These are phyloP conservation scores for Mythimna ferrago DNA, from an alignment of 2,888 invertebrate genomes.

Conservation along the genomic window DNA sequence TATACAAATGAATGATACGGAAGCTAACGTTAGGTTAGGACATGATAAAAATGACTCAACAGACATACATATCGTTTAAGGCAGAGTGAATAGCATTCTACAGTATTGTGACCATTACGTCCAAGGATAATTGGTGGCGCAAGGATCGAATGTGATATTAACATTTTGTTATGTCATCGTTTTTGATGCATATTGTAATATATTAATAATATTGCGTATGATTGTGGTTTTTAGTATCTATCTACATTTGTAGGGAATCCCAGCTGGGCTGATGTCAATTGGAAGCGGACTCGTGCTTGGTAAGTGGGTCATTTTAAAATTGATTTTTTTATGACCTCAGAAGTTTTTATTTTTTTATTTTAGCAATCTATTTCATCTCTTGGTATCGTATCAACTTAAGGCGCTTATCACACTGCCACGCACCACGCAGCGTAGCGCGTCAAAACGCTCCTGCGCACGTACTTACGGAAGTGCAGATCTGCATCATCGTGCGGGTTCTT, in stretches of 20 bases:
- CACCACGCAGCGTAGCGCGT: too few species aligned
- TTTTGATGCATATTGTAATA: conserved; percentile 46
- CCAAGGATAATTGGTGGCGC: conserved; percentile 64
- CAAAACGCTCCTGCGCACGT: too few species aligned
- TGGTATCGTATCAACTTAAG: too few species aligned
- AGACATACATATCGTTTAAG: conserved; percentile 44
- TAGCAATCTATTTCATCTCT: too few species aligned
- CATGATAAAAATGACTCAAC: conserved; percentile 51
- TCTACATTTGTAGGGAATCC: conserved; percentile 22
- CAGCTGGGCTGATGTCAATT: conserved; percentile 11
- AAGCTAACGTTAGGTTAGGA: conserved; percentile 52
- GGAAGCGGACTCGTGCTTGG: not conserved
- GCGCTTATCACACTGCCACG: too few species aligned
- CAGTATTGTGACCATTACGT: conserved; percentile 53
- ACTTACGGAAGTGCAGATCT: too few species aligned
- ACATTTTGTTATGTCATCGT: conserved; percentile 63
- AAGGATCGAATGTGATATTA: conserved; percentile 59
- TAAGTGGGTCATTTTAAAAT: not conserved
- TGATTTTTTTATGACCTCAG: not conserved
- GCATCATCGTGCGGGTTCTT: too few species aligned
- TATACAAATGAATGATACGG: conserved; percentile 59
- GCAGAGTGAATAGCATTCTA: conserved; percentile 47
- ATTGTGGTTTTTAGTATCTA: not conserved
- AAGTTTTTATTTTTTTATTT: too few species aligned
- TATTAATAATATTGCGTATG: conserved; percentile 27